These are phyloP conservation scores for Drosophila leontia DNA, from an alignment of 1,140 invertebrate species.

Conservation along the genomic window DNA sequence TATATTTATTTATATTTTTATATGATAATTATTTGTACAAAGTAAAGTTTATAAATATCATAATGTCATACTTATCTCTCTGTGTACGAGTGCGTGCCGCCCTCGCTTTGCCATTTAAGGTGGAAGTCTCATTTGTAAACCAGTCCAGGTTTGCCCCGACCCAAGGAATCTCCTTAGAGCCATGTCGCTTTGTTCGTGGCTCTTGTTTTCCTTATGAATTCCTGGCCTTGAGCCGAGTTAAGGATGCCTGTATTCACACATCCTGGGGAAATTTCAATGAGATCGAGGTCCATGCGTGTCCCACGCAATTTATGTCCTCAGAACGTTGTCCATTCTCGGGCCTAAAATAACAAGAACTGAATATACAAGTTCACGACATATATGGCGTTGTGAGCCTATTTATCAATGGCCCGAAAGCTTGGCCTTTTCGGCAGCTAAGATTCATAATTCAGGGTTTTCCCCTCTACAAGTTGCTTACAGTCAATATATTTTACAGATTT, in stretches of 20 bases:
- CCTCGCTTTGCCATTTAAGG: conserved; percentile 42
- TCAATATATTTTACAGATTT: conserved; percentile 10
- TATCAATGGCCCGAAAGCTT: neutral
- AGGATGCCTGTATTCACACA: conserved; percentile 15
- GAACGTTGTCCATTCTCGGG: neutral
- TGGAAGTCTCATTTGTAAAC: conserved; percentile 45
- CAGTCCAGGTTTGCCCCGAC: conserved; percentile 16
- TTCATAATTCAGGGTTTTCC: neutral
- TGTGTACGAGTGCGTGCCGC: conserved; percentile 25
- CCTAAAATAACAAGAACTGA: conserved; percentile 22
- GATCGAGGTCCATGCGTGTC: conserved; percentile 22
- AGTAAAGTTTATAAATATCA: too few species aligned
- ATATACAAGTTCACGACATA: conserved; percentile 12
- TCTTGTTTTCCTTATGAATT: conserved; percentile 54
- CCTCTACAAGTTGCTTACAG: neutral
- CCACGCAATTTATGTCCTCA: conserved; percentile 21
- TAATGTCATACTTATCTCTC: neutral
- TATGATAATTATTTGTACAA: too few species aligned
- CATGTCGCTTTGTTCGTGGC: conserved; percentile 22
- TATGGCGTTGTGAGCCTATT: neutral
- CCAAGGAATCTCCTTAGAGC: conserved; percentile 17
- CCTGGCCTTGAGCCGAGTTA: conserved; percentile 32
- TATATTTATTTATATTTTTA: too few species aligned
- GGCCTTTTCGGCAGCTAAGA: conserved; percentile 5
- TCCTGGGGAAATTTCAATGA: conserved; percentile 18